phyloP scores from a whole-genome alignment of 2,888 invertebrate species.

The Tuta absoluta region DNA sequence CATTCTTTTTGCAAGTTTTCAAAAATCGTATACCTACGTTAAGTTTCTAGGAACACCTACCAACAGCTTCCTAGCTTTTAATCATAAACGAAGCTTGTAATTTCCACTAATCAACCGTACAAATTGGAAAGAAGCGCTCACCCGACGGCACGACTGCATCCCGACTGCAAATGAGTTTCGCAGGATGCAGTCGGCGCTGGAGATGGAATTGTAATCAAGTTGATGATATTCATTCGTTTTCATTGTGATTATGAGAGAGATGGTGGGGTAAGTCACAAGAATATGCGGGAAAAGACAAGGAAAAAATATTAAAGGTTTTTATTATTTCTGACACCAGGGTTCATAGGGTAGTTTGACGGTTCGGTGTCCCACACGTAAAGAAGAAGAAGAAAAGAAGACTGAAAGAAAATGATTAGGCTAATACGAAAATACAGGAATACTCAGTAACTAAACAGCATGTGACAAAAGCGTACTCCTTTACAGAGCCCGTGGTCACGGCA shows the following conservation, averaged over 20 bases:
- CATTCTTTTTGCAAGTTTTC: no score
- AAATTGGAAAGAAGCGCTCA: background rate
- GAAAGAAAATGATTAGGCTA: background rate
- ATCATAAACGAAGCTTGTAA: background rate
- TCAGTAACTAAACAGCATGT: no score
- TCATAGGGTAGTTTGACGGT: no score
- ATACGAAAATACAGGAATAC: no score
- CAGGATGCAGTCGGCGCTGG: constrained; percentile 45
- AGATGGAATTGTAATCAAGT: constrained; percentile 71
- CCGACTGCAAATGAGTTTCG: background rate
- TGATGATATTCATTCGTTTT: constrained; percentile 66
- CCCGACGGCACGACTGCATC: background rate
- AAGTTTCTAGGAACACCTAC: background rate
- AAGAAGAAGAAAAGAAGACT: background rate
- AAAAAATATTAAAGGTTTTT: background rate
- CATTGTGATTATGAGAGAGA: constrained; percentile 17
- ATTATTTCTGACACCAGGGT: no score
- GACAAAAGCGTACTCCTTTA: no score
- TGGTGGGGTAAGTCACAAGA: background rate
- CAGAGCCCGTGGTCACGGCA: no score
- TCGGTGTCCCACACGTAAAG: no score
- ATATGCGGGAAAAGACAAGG: background rate
- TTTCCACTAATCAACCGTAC: background rate
- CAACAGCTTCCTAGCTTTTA: background rate
- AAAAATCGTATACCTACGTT: no score